These are phyloP conservation scores for Digitonthophagus gazella DNA, from an alignment of 2,888 invertebrate genomes.

Conservation along the genomic window DNA sequence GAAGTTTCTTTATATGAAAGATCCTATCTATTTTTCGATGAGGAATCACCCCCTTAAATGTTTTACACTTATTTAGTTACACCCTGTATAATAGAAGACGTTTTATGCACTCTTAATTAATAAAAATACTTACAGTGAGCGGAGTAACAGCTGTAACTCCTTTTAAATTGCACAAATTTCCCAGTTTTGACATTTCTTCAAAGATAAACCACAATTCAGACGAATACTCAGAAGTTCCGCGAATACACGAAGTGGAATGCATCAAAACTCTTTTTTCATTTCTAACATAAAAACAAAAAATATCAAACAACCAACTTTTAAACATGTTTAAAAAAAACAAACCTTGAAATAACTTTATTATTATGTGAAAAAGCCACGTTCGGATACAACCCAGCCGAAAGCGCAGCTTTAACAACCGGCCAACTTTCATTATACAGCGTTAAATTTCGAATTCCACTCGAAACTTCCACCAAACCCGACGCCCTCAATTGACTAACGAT, in stretches of 20 bases:
- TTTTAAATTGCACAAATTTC: slow-evolving; percentile 68
- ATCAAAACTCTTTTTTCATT: slow-evolving; percentile 62
- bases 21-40: too few relatives aligned
- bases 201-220: slow-evolving; percentile 76
- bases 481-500: slow-evolving; percentile 77
- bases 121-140: slow-evolving; percentile 60
- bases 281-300: slow-evolving; percentile 46
- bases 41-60: too few relatives aligned
- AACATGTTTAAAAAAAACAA: slow-evolving; percentile 27
- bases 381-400: slow-evolving; percentile 88
- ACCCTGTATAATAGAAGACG: too few relatives aligned
- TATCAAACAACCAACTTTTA: slow-evolving; percentile 15
- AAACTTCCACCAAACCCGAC: slow-evolving; percentile 66
- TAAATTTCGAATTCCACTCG: slow-evolving; percentile 44
- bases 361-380: slow-evolving; percentile 63
- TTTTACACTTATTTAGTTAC: too few relatives aligned
- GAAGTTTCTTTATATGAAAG: too few relatives aligned
- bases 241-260: slow-evolving; percentile 56
- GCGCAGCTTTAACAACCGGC: slow-evolving; percentile 87
- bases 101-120: background rate
- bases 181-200: slow-evolving; percentile 77
- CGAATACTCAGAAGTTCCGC: slow-evolving; percentile 41
- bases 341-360: slow-evolving; percentile 54
- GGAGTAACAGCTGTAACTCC: slow-evolving; percentile 82
- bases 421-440: slow-evolving; percentile 83